These are phyloP conservation scores for Nestor notabilis DNA, from an alignment of 2,113 vertebrate species.

Conservation along the genomic window DNA sequence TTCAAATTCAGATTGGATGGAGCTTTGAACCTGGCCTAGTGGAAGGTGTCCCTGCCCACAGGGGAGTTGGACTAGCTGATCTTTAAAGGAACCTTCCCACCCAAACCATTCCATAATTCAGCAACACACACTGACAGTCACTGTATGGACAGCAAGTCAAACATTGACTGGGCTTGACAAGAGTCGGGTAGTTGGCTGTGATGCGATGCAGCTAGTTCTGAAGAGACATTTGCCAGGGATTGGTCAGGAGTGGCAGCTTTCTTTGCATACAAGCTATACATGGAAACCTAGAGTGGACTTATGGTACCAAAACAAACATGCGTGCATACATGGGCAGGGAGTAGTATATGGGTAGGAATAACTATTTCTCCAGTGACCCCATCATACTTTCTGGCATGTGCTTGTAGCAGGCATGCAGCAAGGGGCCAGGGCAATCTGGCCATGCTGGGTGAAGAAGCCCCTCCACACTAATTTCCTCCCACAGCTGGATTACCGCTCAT, in stretches of 20 bases:
- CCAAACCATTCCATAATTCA: background rate
- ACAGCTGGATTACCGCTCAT: background rate
- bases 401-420: background rate
- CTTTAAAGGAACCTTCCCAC: background rate
- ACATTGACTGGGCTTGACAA: background rate
- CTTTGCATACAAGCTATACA: background rate
- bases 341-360: background rate
- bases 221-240: background rate
- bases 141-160: background rate
- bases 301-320: background rate
- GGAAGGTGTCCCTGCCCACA: background rate
- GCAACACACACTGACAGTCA: background rate
- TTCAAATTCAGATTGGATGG: background rate
- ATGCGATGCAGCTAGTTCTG: background rate
- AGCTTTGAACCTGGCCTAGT: background rate
- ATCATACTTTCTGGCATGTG: background rate
- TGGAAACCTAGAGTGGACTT: background rate
- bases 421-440: background rate
- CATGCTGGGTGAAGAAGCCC: background rate
- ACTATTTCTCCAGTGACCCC: background rate
- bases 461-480: background rate
- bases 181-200: background rate
- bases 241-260: background rate
- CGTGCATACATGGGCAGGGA: accelerated
- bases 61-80: background rate